Percentiles rank a stretch among this genome's conserved stretches.
Evolutionary conservation across 1,140 invertebrate species (phyloP).

Genomic region (Macrocentrus cingulum): DNA sequence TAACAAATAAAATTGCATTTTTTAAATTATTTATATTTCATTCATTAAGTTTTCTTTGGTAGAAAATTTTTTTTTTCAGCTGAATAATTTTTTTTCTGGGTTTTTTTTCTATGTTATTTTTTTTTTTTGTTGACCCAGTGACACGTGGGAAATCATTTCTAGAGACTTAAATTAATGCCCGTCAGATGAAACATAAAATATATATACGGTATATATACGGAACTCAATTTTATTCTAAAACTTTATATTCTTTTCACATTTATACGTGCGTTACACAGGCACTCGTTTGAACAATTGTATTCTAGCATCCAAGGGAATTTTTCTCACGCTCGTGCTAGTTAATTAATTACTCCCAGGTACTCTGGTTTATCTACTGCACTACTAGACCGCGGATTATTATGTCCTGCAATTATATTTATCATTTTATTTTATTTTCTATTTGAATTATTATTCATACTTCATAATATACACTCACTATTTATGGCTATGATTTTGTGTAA

Average conservation of each 20-base stretch:
- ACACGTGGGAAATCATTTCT: conserved; percentile 30
- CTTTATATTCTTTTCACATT: conserved; percentile 12
- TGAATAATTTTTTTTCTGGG: too few species aligned
- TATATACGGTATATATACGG: too few species aligned
- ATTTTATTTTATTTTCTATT: too few species aligned
- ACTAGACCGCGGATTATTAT: background rate
- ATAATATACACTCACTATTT: too few species aligned
- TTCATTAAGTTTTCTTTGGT: too few species aligned
- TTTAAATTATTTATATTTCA: too few species aligned
- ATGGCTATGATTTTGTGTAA: background rate
- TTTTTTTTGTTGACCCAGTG: conserved; percentile 33
- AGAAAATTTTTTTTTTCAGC: too few species aligned
- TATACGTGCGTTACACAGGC: conserved; percentile 17
- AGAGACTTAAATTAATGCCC: conserved; percentile 12
- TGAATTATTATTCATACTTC: too few species aligned
- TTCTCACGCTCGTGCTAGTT: conserved; percentile 30
- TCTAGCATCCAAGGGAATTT: conserved; percentile 6
- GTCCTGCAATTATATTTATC: too few species aligned
- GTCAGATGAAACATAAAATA: background rate
- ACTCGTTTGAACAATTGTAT: too few species aligned
- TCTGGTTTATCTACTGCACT: background rate
- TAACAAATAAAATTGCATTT: too few species aligned
- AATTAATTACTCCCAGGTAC: conserved; percentile 15
- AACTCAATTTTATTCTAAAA: conserved; percentile 16
- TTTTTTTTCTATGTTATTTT: too few species aligned